Base-by-base conservation (phyloP, 2,797 vertebrate genomes). In the Sorex maritimensis region DNA sequence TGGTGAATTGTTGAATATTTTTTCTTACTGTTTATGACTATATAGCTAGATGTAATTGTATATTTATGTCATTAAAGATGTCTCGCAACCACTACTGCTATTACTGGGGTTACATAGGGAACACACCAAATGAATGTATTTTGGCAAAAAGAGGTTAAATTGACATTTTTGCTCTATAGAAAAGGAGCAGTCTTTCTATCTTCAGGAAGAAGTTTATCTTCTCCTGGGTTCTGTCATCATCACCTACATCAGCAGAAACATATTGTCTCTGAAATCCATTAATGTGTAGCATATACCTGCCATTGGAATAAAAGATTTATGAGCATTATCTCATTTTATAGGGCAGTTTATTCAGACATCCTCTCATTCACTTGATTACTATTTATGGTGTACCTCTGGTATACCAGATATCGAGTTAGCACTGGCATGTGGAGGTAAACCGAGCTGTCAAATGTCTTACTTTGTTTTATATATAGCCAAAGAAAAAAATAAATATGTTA, bases 341-440 rank as follows among this genome's bases (percentile, higher is more conserved):
- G 92, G 55, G 86, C 86, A 92, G 67, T 97, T 97, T 95, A 96
- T 93, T 95, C 86, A 96, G 94, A 96, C 93, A 93, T 84, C 68
- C 58, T 90, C 55, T 96, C 88, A 96, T 94, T 95, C 88, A 94
- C 81, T 84, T 94, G 93, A 95, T 95, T 88, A 91, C 92, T 96
- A 94, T 96, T 96, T 96, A 96, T 95, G 65, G 92, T 71, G 0
- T 4, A 55, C 65, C 61, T 94, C 58, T 30, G 77, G 88, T 81
- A 58, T 67, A 55, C 74, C 19, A 89, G 58, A 92, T 95, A 93
- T 11, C 10, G n/a, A 94, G 46, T 75, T 81, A 94, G 78, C 38
- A 77, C 19, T 58, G 26, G 15, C 15, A 55, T 58, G 21, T 75
- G 46, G 34, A 73, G 78, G 30, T 81, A 92, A 88, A 87, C n/a